These are phyloP conservation scores for Polietes domitor DNA, from an alignment of 2,888 invertebrate genomes.

Conservation along the genomic window DNA sequence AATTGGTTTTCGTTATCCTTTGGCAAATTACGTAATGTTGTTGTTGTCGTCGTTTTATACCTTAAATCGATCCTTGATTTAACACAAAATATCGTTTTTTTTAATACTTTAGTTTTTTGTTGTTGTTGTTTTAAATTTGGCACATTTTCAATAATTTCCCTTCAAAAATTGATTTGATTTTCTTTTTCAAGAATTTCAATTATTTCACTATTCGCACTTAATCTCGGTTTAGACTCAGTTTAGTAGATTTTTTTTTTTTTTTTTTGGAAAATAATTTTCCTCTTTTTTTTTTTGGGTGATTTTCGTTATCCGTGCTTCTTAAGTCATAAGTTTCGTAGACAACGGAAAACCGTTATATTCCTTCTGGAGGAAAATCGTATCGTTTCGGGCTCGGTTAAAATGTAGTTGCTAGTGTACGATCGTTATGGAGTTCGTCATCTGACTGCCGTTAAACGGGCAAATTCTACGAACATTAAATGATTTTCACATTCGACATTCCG, in stretches of 20 bases:
- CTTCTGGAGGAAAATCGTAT: neutral
- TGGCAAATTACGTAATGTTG: neutral
- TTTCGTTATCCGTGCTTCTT: neutral
- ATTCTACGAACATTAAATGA: slow-evolving; percentile 73
- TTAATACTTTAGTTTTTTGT: neutral
- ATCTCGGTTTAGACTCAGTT: no score
- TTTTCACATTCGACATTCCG: slow-evolving; percentile 69
- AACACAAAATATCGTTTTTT: neutral
- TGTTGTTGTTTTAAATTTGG: neutral
- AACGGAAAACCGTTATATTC: slow-evolving; percentile 20
- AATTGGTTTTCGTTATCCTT: neutral
- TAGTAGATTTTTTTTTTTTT: slow-evolving; percentile 1
- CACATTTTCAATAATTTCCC: neutral
- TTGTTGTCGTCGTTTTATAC: neutral
- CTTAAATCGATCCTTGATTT: slow-evolving; percentile 8
- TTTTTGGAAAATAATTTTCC: neutral
- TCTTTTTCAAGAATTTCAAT: neutral
- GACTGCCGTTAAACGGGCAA: slow-evolving; percentile 72
- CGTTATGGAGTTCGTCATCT: slow-evolving; percentile 74
- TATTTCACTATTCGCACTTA: no score
- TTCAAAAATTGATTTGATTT: slow-evolving; percentile 6
- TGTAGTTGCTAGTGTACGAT: slow-evolving; percentile 67
- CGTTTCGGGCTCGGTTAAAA: slow-evolving; percentile 1
- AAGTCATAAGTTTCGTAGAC: neutral
- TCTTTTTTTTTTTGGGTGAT: neutral